These are phyloP conservation scores for Leucoma salicis DNA, from an alignment of 2,888 invertebrate genomes.

Conservation along the genomic window DNA sequence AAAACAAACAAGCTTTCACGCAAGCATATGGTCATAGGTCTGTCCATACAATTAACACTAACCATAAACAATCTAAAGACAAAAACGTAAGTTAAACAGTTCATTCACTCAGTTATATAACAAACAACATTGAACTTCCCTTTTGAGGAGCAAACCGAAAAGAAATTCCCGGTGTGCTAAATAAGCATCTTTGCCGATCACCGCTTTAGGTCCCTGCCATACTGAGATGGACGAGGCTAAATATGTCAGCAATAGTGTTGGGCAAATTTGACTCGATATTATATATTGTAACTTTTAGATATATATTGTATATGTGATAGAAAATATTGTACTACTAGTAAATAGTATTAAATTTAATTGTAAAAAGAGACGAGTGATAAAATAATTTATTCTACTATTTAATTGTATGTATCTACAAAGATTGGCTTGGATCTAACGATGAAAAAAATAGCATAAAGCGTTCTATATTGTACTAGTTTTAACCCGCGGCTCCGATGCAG, in stretches of 20 bases:
- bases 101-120: constrained; percentile 53
- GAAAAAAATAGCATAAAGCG: too few species aligned
- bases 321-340: too few species aligned
- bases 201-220: constrained; percentile 59
- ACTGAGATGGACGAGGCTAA: constrained; percentile 54
- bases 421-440: too few species aligned
- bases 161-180: constrained; percentile 55
- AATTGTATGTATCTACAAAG: too few species aligned
- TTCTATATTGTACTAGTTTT: too few species aligned
- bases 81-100: constrained; percentile 41
- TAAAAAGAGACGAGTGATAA: too few species aligned
- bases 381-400: too few species aligned
- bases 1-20: constrained; percentile 27
- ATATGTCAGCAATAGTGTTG: constrained; percentile 46
- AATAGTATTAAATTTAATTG: too few species aligned
- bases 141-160: constrained; percentile 59
- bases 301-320: too few species aligned
- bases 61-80: constrained; percentile 25
- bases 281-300: not conserved
- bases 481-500: too few species aligned
- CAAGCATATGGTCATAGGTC: not conserved
- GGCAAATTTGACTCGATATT: constrained; percentile 2
- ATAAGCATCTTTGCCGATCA: constrained; percentile 57
- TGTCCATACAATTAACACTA: constrained; percentile 22
- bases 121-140: constrained; percentile 41